Conservation (phyloP, 2,113 vertebrate genomes). For the Raphicerus campestris region DNA sequence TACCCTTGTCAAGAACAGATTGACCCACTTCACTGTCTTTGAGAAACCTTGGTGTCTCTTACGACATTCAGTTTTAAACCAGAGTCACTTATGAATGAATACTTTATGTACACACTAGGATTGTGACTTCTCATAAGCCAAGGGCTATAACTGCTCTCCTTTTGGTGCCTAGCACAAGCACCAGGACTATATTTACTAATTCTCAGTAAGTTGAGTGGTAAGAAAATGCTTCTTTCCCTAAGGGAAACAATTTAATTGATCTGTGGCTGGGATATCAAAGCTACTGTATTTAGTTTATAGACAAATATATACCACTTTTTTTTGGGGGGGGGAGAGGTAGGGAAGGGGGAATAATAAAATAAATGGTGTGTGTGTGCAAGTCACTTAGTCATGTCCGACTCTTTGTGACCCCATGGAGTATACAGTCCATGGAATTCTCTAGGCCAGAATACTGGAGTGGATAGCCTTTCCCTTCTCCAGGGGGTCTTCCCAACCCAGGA, state of each 20-base stretch:
- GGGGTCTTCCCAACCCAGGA: not conserved
- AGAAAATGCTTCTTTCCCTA: rapidly evolving
- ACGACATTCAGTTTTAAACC: not conserved
- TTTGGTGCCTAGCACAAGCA: not conserved
- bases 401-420: not conserved
- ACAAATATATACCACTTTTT: not conserved
- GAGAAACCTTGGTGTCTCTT: not conserved
- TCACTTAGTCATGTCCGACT: not conserved
- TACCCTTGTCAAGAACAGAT: not conserved
- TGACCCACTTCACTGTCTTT: not conserved
- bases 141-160: not conserved
- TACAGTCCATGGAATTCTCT: not conserved
- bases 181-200: not conserved
- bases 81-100: not conserved
- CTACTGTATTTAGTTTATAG: not conserved
- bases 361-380: not conserved
- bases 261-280: not conserved
- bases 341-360: not conserved
- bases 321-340: not conserved
- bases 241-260: not conserved
- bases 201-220: not conserved
- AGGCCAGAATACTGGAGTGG: not conserved
- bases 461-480: not conserved
- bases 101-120: too few species aligned
- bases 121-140: not conserved